phyloP scores from a whole-genome alignment of 2,888 invertebrate species.

The Xanthia togata region DNA sequence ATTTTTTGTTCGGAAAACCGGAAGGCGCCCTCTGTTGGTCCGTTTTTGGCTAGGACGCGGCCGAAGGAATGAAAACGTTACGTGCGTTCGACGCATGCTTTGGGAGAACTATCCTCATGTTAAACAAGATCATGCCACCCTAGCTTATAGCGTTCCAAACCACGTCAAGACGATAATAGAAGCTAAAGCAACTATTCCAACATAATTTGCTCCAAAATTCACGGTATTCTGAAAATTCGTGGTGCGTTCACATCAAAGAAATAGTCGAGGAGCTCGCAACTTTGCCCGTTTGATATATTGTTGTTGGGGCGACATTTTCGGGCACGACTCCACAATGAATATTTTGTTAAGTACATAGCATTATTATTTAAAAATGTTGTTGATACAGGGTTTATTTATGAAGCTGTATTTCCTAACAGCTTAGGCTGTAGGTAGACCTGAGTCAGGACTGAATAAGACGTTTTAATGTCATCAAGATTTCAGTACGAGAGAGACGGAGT shows the following conservation, averaged over 20 bases:
- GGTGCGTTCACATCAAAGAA: constrained; percentile 84
- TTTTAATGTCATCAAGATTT: background rate
- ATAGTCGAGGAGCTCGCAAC: constrained; percentile 70
- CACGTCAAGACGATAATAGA: constrained; percentile 70
- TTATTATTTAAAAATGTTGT: constrained; percentile 56
- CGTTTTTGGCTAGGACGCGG: no score
- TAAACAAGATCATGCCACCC: constrained; percentile 52
- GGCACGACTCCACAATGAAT: constrained; percentile 61
- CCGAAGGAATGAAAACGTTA: background rate
- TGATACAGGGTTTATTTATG: constrained; percentile 9
- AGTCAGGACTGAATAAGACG: background rate
- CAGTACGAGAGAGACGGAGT: background rate
- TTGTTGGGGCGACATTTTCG: constrained; percentile 67
- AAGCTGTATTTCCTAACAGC: background rate
- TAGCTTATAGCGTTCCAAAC: constrained; percentile 65
- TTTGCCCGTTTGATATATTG: constrained; percentile 72
- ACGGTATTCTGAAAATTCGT: constrained; percentile 81
- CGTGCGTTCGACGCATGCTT: background rate
- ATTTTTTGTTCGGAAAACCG: no score
- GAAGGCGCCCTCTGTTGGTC: no score
- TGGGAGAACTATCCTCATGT: background rate
- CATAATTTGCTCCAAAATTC: constrained; percentile 83
- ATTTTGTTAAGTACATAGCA: constrained; percentile 64
- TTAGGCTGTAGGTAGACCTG: background rate
- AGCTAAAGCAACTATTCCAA: constrained; percentile 82